Conservation (phyloP, 2,797 vertebrate species). For the Acridotheres tristis region DNA sequence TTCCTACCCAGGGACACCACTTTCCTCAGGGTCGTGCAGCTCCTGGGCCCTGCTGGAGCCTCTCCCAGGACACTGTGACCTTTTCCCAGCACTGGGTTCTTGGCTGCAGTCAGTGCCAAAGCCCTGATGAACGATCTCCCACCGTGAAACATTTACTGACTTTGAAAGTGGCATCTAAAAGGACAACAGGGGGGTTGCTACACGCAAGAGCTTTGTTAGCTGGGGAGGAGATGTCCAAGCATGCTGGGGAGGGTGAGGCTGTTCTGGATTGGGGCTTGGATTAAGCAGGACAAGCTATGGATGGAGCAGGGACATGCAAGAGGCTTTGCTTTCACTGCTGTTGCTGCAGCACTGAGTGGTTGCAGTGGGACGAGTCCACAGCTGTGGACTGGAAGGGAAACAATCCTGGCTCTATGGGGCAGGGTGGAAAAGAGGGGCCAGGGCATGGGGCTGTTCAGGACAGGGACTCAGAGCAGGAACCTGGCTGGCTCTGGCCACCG, state of each 20-base stretch:
- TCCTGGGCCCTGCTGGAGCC: background rate
- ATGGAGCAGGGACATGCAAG: conserved; percentile 23
- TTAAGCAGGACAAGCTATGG: conserved; percentile 16
- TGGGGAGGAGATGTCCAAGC: background rate
- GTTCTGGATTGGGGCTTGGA: background rate
- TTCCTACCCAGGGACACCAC: background rate
- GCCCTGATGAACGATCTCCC: conserved; percentile 2
- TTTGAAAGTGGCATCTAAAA: background rate
- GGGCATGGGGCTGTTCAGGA: background rate
- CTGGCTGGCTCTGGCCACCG: fast-evolving
- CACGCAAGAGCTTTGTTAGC: background rate
- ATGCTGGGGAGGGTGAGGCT: background rate
- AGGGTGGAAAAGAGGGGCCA: background rate
- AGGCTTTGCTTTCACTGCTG: conserved; percentile 15
- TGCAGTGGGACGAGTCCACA: background rate
- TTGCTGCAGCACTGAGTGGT: background rate
- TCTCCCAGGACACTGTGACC: background rate
- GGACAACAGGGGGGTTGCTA: background rate
- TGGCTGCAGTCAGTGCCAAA: background rate
- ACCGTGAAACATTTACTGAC: background rate
- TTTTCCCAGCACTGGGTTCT: background rate
- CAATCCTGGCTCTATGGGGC: background rate
- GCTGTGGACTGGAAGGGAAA: background rate
- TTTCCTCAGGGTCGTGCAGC: background rate
- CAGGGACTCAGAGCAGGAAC: background rate